Evolutionary conservation across 2,113 vertebrate species (phyloP), one percentile per base, ranked within the genome.

Genomic region (Stomatorhinus ivindoensis): DNA sequence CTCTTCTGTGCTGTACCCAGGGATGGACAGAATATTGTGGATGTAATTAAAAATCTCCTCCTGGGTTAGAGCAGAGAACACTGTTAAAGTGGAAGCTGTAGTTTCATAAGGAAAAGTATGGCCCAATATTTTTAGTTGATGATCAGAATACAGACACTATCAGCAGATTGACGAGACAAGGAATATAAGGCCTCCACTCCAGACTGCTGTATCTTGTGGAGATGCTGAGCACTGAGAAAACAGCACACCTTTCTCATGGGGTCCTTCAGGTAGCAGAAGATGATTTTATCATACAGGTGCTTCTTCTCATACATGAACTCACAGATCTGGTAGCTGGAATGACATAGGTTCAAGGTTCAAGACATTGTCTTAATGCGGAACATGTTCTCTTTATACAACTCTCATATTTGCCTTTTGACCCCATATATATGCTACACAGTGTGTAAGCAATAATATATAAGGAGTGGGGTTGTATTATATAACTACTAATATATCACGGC

Each of bases 281-380:
- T 95, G 89, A 99, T 99, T 93, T 92, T 97, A 94, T 98, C 97
- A 47, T 98, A 99, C 86, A 96, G 93, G 91, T 97, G 97, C 91
- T 96, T 97, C 92, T 96, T 97, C 88, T 99, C 98, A 55, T 99
- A 99, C 91, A 99, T 97, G 93, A 99, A 99, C 91, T 99, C 98
- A 89, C 98, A 99, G 76, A 99, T 98, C 90, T 99, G 98, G 91
- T 97, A 99, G 93, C 98, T 99, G 73, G 15, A 80, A 80, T 21
- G 89, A 0, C 55, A 90, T 42, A 55, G 19, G 92, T 91, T 19
- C 73, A 6, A 87, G 21, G 65, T 10, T 4, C 9, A 73, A 73
- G 13, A 73, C 31, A 76, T 1, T 31, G 31, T 76, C 69, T 76
- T 76, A 76, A 76, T 42, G 0, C 15, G 13, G 31, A 39, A 76